Evolutionary conservation across 2,113 vertebrate genomes (phyloP).

Genomic region (Neotoma lepida): DNA sequence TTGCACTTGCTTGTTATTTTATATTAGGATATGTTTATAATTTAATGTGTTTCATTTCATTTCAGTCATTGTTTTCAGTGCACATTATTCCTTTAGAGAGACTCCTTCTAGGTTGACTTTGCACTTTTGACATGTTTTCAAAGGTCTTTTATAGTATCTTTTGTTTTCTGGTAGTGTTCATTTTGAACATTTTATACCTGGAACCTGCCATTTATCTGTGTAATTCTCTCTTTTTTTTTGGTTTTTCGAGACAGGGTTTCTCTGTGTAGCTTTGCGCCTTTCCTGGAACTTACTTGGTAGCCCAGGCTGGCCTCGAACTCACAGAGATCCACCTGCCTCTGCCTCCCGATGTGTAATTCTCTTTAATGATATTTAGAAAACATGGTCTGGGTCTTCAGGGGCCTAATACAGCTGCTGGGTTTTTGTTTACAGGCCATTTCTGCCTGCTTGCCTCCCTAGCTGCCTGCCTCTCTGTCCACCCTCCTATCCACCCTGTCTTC

Average conservation of each 20-base stretch:
- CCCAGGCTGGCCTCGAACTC: too few species aligned
- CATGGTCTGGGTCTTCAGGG: background rate
- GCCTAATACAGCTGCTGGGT: background rate
- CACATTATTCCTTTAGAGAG: background rate
- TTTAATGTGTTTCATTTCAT: slow-evolving; percentile 11
- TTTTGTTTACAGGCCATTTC: background rate
- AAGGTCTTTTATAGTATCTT: background rate
- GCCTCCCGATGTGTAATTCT: background rate
- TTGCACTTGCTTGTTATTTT: background rate
- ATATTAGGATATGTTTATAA: slow-evolving; percentile 4
- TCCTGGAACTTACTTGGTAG: too few species aligned
- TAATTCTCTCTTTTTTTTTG: too few species aligned
- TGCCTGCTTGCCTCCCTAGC: background rate
- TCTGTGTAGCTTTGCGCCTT: too few species aligned
- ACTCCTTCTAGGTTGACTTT: background rate
- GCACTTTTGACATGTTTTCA: background rate
- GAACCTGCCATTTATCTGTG: background rate
- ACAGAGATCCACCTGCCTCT: too few species aligned
- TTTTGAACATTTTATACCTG: background rate
- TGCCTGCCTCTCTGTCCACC: background rate
- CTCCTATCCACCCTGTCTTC: background rate
- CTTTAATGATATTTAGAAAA: slow-evolving; percentile 33
- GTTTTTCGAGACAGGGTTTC: too few species aligned
- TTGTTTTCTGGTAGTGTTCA: background rate
- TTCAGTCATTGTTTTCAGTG: background rate